phyloP scores from a whole-genome alignment of 2,113 vertebrate species.

The Peucedramus taeniatus region DNA sequence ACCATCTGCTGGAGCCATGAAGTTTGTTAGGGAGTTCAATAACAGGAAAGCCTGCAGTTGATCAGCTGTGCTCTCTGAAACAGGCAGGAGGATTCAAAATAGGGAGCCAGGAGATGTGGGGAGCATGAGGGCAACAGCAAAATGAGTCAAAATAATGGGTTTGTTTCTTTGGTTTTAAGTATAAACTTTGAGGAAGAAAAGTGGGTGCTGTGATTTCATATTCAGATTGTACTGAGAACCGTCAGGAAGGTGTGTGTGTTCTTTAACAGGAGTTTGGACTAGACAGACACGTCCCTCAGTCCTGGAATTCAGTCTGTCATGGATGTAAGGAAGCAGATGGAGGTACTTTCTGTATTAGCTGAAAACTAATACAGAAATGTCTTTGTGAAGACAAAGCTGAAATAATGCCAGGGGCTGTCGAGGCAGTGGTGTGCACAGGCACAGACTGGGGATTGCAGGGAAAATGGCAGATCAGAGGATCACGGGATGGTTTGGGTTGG shows the following conservation, averaged over 20 bases:
- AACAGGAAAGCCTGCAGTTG: conserved; percentile 16
- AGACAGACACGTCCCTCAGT: not conserved
- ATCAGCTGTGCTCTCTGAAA: conserved; percentile 33
- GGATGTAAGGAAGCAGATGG: not conserved
- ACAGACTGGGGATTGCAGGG: not conserved
- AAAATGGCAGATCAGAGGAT: not conserved
- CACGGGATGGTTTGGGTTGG: not conserved
- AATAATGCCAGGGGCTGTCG: accelerated
- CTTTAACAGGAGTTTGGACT: not conserved
- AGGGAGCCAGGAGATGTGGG: not conserved
- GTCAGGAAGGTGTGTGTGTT: not conserved
- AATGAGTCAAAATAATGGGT: not conserved
- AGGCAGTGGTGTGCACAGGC: not conserved
- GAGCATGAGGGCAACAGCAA: not conserved
- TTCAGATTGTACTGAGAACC: not conserved
- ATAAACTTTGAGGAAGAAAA: not conserved
- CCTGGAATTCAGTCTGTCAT: accelerated
- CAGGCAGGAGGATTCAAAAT: conserved; percentile 1
- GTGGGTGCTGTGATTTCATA: not conserved
- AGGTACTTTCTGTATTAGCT: not conserved
- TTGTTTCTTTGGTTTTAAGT: not conserved
- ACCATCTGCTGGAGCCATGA: conserved; percentile 42
- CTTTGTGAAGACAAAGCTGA: not conserved
- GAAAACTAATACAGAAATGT: too few species aligned
- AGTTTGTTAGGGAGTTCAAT: conserved; percentile 8